Conservation (phyloP, 2,888 invertebrate species). For the Acholoe squamosa region DNA sequence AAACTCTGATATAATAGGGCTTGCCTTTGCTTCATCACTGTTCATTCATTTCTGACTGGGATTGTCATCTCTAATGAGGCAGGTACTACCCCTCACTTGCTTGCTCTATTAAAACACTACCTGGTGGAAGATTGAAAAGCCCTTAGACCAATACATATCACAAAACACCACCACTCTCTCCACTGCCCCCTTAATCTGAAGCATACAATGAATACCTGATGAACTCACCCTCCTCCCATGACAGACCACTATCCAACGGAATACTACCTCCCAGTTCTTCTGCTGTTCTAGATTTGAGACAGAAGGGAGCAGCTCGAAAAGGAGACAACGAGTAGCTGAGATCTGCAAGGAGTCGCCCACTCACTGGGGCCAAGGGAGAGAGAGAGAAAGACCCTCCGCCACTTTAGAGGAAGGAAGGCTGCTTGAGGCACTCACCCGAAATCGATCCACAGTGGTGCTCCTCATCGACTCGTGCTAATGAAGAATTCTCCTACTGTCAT, state of each 20-base stretch:
- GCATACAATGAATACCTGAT: slow-evolving; percentile 12
- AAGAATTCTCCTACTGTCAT: not conserved
- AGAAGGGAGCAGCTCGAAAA: not conserved
- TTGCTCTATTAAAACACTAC: not conserved
- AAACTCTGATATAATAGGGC: no score
- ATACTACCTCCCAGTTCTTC: not conserved
- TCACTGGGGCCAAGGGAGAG: no score
- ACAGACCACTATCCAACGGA: not conserved
- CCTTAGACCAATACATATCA: not conserved
- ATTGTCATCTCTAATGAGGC: not conserved
- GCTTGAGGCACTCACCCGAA: slow-evolving; percentile 11
- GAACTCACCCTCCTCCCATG: not conserved
- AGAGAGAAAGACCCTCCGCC: no score
- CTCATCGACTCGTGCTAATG: slow-evolving; percentile 33
- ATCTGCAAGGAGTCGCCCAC: no score
- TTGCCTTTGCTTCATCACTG: not conserved
- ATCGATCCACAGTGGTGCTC: not conserved
- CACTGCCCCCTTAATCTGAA: not conserved
- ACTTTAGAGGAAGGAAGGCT: not conserved
- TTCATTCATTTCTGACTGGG: not conserved
- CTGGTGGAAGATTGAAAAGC: not conserved
- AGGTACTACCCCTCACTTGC: not conserved
- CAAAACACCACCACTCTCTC: not conserved
- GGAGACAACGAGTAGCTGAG: not conserved
- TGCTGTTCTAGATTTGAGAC: not conserved